Evolutionary conservation across 92 coral and sea anemone genomes (phyloP).

Genomic region (Anthopleura xanthogrammica): DNA sequence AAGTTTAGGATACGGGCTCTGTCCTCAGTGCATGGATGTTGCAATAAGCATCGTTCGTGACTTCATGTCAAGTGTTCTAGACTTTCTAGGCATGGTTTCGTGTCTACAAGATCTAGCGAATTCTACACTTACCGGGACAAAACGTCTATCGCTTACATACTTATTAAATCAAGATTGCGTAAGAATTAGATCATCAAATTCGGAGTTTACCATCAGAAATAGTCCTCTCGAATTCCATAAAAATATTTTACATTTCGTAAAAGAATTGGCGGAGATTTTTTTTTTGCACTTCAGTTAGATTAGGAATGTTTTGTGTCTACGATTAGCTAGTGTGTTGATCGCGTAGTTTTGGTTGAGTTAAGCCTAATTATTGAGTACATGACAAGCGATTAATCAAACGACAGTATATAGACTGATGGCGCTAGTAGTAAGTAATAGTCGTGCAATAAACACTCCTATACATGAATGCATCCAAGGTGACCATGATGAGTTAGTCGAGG

Average conservation of each 20-base stretch:
- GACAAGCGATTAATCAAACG: slow-evolving; percentile 26
- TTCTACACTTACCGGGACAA: not conserved
- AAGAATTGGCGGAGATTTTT: not conserved
- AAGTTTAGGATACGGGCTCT: not conserved
- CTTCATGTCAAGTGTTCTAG: not conserved
- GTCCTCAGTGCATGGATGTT: not conserved
- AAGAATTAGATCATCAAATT: not conserved
- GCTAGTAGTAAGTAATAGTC: not conserved
- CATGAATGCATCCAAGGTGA: not conserved
- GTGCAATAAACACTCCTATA: slow-evolving; percentile 15
- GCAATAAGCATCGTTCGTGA: not conserved
- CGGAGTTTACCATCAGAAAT: not conserved
- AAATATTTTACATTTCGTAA: not conserved
- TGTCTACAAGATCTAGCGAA: not conserved
- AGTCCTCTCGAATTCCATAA: not conserved
- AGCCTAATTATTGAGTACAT: not conserved
- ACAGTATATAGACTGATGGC: not conserved
- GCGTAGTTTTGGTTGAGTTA: slow-evolving; percentile 9
- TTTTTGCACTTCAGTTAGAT: not conserved
- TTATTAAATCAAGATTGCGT: slow-evolving; percentile 15
- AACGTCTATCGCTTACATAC: slow-evolving; percentile 6
- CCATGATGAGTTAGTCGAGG: not conserved
- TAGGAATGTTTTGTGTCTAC: not conserved
- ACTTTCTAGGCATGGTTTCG: not conserved
- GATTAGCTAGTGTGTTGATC: not conserved